A percentile compares a stretch with the other conserved stretches of the same genome.
Evolutionary conservation across 2,888 invertebrate genomes (phyloP).

Genomic region (Agriopis marginaria): DNA sequence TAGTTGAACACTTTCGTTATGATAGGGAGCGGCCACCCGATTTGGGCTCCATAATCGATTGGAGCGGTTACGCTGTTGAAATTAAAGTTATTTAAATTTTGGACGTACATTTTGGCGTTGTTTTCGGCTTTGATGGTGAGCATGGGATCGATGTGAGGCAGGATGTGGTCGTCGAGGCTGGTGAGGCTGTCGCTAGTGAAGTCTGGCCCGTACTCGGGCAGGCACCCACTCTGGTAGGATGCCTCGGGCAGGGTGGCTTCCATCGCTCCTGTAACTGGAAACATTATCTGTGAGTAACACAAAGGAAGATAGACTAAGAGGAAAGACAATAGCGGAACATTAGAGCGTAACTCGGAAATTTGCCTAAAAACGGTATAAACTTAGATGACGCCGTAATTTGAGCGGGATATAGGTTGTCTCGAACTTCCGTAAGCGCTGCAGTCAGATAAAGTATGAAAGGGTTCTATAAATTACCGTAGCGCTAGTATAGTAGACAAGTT

Average conservation of each 20-base stretch:
- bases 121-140: slow-evolving; percentile 59
- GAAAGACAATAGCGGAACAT: no score
- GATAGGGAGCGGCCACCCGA: slow-evolving; percentile 62
- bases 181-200: slow-evolving; percentile 53
- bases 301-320: no score
- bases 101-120: slow-evolving; percentile 33
- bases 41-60: slow-evolving; percentile 18
- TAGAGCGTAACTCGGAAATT: no score
- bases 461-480: no score
- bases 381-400: no score
- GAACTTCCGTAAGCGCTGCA: no score
- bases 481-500: no score
- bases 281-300: neutral
- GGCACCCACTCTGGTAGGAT: slow-evolving; percentile 18
- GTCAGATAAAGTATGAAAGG: no score
- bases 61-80: slow-evolving; percentile 21
- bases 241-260: slow-evolving; percentile 51
- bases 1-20: slow-evolving; percentile 62
- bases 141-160: slow-evolving; percentile 76
- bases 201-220: slow-evolving; percentile 73
- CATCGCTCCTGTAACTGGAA: slow-evolving; percentile 30
- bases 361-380: no score
- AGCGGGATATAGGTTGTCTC: no score
- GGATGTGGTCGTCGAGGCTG: slow-evolving; percentile 65
- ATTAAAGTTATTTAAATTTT: slow-evolving; percentile 24